Evolutionary conservation across 2,888 invertebrate species (phyloP), one percentile per base, ranked within the genome.

Genomic region (Drosophila niveifrons): DNA sequence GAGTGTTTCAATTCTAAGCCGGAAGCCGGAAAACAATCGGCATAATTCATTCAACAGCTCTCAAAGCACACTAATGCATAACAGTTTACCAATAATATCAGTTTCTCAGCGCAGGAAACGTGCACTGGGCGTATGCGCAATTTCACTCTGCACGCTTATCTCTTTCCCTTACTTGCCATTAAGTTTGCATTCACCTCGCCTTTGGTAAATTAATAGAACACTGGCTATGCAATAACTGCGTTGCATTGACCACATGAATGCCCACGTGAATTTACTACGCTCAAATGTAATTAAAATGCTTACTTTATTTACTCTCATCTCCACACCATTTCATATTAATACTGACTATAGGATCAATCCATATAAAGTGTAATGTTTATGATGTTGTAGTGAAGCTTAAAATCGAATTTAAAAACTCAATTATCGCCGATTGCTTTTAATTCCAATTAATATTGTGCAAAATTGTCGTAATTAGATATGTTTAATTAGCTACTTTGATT

Each of bases 381-480:
- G 7, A 8, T 17, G 17, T 0, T 18, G n/a, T 23, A 52, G 4
- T 23, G 13, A 4, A 13, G 51, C 23, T 10, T 23, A 7, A 28
- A 52, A 52, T 41, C 41, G 11, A 53, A 53, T 53, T 28, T 15
- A 23, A 53, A 39, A 39, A 53, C 11, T 41, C 39, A 53, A 53
- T 53, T 53, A 53, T 53, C 7, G 3, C 0, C 18, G 23, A 2
- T 13, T 13, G 10, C 23, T 9, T 9, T 36, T 23, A 39, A 13
- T 52, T 23, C 9, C 13, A n/a, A 52, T 23, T 51, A 23, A 23
- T 23, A 52, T 18, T n/a, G 23, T 23, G 18, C 36, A 7, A 36
- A 36, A 51, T 10, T 10, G 15, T 1, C 9, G 28, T 53, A 41
- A 28, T 53, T 41, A 41, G 6, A 52, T 52, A 39, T 23, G 15